Conservation (phyloP, 2,797 vertebrate genomes). For the Brachyrhaphis roseni region DNA sequence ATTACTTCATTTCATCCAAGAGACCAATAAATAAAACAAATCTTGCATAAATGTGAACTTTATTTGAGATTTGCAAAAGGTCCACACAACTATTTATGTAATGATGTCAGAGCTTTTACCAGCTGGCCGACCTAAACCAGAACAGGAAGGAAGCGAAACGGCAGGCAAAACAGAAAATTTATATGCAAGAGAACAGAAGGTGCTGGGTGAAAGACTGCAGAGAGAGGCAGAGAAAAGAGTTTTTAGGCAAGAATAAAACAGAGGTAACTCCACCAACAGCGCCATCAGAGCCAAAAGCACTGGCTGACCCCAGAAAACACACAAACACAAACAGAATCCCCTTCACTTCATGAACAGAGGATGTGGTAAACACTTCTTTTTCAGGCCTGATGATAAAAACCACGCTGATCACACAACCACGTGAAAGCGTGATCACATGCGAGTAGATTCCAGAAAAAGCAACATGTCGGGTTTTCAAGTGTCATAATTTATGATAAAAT, state of each 20-base stretch:
- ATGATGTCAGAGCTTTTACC: slow-evolving; percentile 11
- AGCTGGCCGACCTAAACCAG: background rate
- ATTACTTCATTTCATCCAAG: background rate
- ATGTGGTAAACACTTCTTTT: background rate
- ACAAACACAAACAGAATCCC: background rate
- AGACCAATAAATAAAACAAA: background rate
- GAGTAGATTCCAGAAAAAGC: background rate
- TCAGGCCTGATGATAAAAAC: background rate
- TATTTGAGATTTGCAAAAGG: background rate
- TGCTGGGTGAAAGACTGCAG: slow-evolving; percentile 23
- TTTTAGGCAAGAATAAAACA: slow-evolving; percentile 58
- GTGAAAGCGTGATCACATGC: background rate
- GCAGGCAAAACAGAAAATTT: slow-evolving; percentile 38
- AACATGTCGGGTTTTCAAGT: background rate
- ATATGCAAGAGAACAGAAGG: slow-evolving; percentile 49
- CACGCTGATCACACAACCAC: background rate
- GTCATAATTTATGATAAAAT: background rate
- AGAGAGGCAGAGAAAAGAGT: slow-evolving; percentile 13
- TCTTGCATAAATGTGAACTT: background rate
- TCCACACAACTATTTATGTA: slow-evolving; percentile 28
- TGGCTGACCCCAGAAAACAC: slow-evolving; percentile 38
- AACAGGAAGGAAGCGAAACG: slow-evolving; percentile 51
- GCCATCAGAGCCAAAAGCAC: slow-evolving; percentile 54
- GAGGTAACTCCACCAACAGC: slow-evolving; percentile 53
- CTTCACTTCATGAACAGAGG: background rate